Conservation (phyloP, 2,113 vertebrate species). For the Xiphophorus hellerii region DNA sequence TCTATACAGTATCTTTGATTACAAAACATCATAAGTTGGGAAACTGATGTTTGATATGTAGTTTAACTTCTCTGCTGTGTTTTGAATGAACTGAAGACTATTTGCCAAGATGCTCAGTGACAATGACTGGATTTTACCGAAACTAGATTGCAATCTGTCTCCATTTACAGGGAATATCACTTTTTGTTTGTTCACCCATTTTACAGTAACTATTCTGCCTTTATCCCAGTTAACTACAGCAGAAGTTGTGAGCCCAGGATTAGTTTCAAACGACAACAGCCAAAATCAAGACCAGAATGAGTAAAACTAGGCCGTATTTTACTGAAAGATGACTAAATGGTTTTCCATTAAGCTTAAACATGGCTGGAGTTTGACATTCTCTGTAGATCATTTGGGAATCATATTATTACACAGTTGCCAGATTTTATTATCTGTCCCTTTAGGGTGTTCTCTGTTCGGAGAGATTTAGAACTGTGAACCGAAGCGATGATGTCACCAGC, state of each 20-base stretch:
- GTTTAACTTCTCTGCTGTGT: too few relatives aligned
- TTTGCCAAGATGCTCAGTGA: too few relatives aligned
- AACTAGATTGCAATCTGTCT: background rate
- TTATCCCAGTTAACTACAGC: background rate
- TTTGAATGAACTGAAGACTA: too few relatives aligned
- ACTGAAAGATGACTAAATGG: background rate
- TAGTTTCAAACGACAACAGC: background rate
- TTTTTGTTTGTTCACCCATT: background rate
- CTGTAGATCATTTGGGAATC: background rate
- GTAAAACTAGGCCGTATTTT: background rate
- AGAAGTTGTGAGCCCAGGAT: background rate
- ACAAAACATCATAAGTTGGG: too few relatives aligned
- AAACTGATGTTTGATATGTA: too few relatives aligned
- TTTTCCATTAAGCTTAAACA: background rate
- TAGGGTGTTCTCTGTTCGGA: background rate
- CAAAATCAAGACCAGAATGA: too few relatives aligned
- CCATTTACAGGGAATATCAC: background rate
- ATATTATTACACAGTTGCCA: background rate
- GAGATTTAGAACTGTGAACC: background rate
- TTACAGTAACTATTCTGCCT: background rate
- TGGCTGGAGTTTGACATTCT: background rate
- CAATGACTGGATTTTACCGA: too few relatives aligned
- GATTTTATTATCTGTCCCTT: background rate
- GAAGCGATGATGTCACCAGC: constrained; percentile 19
- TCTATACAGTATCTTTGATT: too few relatives aligned